phyloP scores from a whole-genome alignment of 2,113 vertebrate genomes.

The Zapornia atra region DNA sequence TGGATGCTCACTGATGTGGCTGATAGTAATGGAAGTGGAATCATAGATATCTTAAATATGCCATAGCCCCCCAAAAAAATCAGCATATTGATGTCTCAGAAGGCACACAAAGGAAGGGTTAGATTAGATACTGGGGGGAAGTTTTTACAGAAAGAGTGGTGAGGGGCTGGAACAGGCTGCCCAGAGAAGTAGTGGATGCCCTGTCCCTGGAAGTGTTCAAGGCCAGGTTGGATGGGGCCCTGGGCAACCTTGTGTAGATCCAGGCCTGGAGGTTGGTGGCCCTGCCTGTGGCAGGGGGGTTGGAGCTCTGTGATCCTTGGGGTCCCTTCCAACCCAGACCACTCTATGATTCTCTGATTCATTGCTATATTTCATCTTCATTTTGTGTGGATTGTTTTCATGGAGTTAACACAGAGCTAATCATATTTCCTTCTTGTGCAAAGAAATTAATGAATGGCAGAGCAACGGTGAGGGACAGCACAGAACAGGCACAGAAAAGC shows the following conservation, averaged over 20 bases:
- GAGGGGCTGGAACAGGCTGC: too few species aligned
- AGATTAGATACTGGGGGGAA: too few species aligned
- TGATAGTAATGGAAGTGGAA: neutral
- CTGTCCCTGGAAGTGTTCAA: too few species aligned
- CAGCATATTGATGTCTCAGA: neutral
- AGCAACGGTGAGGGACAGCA: neutral
- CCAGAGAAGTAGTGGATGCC: too few species aligned
- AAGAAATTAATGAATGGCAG: neutral
- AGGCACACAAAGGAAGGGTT: neutral
- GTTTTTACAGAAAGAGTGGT: too few species aligned
- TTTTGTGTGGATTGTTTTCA: neutral
- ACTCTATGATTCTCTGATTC: too few species aligned
- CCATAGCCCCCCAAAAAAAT: neutral
- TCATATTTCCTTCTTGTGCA: neutral
- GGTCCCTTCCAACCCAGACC: too few species aligned
- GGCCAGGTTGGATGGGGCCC: too few species aligned
- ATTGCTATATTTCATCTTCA: neutral
- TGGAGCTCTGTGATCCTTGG: too few species aligned
- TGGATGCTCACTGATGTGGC: neutral
- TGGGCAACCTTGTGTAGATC: too few species aligned
- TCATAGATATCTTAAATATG: neutral
- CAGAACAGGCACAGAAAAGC: neutral
- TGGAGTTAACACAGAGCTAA: neutral
- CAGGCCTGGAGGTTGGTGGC: too few species aligned
- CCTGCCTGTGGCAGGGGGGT: too few species aligned